Evolutionary conservation across 1,140 invertebrate species (phyloP), one percentile per base, ranked within the genome.

Genomic region (Eciton burchellii): DNA sequence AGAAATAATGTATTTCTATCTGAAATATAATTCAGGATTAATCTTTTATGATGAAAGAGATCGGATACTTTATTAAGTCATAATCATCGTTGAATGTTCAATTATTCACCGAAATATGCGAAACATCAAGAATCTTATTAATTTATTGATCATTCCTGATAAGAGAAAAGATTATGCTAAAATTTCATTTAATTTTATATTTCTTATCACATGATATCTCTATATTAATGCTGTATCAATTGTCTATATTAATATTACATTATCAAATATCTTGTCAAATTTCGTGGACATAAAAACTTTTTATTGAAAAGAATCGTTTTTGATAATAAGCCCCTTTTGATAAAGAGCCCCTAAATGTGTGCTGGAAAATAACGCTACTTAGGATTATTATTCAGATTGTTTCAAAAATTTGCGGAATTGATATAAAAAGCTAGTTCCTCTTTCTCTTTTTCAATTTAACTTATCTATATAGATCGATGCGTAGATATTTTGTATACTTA

Each of bases 401-500:
- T 35, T 35, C 35, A 35, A 35, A n/a, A n/a, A n/a, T n/a, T n/a
- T 35, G 6, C 6, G 6, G 6, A 35, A 3, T 35, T 4, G 11
- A 49, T 49, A 11, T 16, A 35, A 35, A 52, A 14, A 26, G 14
- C 14, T 19, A 0, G 11, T n/a, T n/a, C 14, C 47, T n/a, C n/a
- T 41, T 52, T 24, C 6, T 19, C 16, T 52, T 21, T 3, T 49
- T 24, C 6, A 4, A 45, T 12, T 14, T 26, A n/a, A 12, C n/a
- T 47, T 11, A 49, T 35, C 16, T 19, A 54, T 45, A 19, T 45
- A 26, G 35, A n/a, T 63, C 57, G 45, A 88, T 82, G 24, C 65
- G 71, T 87, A 71, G 77, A n/a, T 65, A 54, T 24, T 47, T 54
- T 77, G 56, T 19, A 35, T 73, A 72, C 24, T 35, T 21, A 47